phyloP scores from a whole-genome alignment of 2,113 vertebrate genomes.

The Peromyscus maniculatus region DNA sequence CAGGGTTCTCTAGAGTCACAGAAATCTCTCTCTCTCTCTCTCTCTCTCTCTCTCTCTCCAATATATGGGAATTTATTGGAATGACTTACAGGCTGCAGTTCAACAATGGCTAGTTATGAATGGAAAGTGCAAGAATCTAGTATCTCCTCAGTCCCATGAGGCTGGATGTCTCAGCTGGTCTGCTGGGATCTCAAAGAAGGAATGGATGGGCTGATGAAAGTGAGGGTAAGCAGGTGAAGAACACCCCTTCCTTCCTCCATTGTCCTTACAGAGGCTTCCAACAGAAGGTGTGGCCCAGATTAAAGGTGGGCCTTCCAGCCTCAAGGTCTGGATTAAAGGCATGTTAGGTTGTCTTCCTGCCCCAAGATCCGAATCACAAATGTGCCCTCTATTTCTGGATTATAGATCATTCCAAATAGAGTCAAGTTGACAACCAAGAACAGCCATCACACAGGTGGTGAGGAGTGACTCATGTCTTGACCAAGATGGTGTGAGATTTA shows the following conservation, averaged over 20 bases:
- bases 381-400: background rate
- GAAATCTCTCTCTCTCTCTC: background rate
- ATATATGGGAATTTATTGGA: no score
- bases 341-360: background rate
- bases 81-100: background rate
- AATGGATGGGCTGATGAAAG: background rate
- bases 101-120: background rate
- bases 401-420: background rate
- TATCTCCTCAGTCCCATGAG: background rate
- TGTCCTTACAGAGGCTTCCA: background rate
- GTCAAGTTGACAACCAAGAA: background rate
- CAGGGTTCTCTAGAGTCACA: background rate
- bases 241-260: background rate
- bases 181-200: background rate
- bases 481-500: background rate
- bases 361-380: fast-evolving
- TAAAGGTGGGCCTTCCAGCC: no score
- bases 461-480: background rate
- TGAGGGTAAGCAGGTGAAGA: background rate
- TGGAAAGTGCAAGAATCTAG: background rate
- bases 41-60: no score
- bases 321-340: background rate
- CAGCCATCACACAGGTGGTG: background rate
- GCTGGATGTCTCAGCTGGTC: background rate
- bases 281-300: background rate